phyloP scores from a whole-genome alignment of 2,888 invertebrate species.

The Stenodema calcarata region DNA sequence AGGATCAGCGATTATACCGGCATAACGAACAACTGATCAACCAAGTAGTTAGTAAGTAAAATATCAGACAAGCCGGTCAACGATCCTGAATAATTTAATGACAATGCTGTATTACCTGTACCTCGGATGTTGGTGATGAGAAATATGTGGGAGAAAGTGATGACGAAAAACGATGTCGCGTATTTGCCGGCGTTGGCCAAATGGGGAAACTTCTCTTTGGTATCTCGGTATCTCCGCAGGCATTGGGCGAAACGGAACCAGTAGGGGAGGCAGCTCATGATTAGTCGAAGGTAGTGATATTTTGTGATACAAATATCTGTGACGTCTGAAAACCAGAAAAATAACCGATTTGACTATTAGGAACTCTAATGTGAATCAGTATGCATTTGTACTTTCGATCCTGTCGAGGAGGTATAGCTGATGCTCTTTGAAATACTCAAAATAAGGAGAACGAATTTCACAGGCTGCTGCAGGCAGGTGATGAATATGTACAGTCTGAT shows the following conservation, averaged over 20 bases:
- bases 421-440: too few relatives aligned
- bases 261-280: constrained; percentile 92
- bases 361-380: too few relatives aligned
- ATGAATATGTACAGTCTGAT: too few relatives aligned
- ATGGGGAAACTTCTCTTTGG: constrained; percentile 92
- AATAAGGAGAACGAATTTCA: too few relatives aligned
- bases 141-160: constrained; percentile 80
- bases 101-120: background rate
- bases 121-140: constrained; percentile 68
- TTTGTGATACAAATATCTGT: constrained; percentile 47
- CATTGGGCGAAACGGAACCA: constrained; percentile 99
- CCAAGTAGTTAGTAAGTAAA: too few relatives aligned
- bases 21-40: too few relatives aligned
- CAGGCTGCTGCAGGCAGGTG: too few relatives aligned
- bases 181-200: constrained; percentile 98
- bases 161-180: constrained; percentile 94
- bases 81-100: background rate
- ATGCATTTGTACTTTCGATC: too few relatives aligned
- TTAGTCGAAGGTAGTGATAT: constrained; percentile 71
- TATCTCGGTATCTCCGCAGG: constrained; percentile 91
- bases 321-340: background rate
- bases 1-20: too few relatives aligned
- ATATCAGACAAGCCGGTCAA: too few relatives aligned
- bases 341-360: too few relatives aligned
- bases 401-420: too few relatives aligned